A percentile compares a stretch with the other conserved stretches of the same genome.
Evolutionary conservation across 1,140 invertebrate species (phyloP).

Genomic region (Leptinotarsa lineolata): DNA sequence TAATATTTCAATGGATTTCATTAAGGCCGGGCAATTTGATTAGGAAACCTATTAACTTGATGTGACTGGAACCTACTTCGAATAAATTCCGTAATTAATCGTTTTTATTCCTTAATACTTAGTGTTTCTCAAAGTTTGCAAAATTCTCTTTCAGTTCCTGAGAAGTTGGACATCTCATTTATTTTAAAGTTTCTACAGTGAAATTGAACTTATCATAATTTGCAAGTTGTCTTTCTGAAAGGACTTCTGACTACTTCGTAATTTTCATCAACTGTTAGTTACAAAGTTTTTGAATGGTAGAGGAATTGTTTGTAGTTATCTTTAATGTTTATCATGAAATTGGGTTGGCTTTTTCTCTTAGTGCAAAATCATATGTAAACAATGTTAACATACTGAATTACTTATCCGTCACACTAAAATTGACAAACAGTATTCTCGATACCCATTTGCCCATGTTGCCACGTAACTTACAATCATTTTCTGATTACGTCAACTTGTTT

Average conservation of each 20-base stretch:
- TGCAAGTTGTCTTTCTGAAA: conserved; percentile 36
- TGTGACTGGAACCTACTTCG: conserved; percentile 37
- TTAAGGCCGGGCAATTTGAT: conserved; percentile 51
- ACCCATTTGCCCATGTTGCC: no score
- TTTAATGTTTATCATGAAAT: neutral
- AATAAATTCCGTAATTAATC: conserved; percentile 48
- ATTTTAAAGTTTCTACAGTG: conserved; percentile 41
- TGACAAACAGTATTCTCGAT: no score
- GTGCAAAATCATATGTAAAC: neutral
- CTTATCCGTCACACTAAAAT: no score
- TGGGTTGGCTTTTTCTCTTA: neutral
- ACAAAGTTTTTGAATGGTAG: neutral
- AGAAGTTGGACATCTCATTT: conserved; percentile 44
- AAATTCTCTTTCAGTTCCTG: conserved; percentile 27
- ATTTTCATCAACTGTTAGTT: neutral
- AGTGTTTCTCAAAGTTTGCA: conserved; percentile 34
- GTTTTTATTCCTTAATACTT: conserved; percentile 39
- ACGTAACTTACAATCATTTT: no score
- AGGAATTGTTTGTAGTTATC: neutral
- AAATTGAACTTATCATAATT: conserved; percentile 43
- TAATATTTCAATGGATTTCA: conserved; percentile 52
- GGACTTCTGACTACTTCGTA: conserved; percentile 22
- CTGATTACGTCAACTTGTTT: no score
- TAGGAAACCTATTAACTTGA: conserved; percentile 48
- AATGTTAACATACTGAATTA: no score